Conservation (phyloP, 2,797 vertebrate genomes). For the Parambassis ranga region DNA sequence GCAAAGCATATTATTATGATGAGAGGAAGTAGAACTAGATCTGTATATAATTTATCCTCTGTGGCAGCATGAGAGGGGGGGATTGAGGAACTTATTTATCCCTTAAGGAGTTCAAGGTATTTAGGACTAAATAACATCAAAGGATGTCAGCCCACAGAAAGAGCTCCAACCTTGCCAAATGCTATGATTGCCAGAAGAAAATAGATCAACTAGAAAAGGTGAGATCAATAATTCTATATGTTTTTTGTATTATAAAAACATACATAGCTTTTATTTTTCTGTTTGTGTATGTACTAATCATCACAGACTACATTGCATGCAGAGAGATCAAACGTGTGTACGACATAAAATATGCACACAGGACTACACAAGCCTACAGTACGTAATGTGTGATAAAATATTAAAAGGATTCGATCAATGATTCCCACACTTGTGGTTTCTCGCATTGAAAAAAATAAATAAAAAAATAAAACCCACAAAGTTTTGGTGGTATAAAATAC, state of each 20-base stretch:
- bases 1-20: conserved; percentile 76
- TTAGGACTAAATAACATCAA: conserved; percentile 64
- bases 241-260: not conserved
- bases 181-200: conserved; percentile 10
- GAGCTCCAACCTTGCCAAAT: conserved; percentile 21
- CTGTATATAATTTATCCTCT: conserved; percentile 66
- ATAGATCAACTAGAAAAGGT: conserved; percentile 25
- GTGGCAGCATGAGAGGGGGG: conserved; percentile 49
- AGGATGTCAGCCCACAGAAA: conserved; percentile 38
- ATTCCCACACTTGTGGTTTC: not conserved
- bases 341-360: conserved; percentile 34
- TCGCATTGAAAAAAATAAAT: not conserved
- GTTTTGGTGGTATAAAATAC: not conserved
- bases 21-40: conserved; percentile 66
- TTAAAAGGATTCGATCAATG: conserved; percentile 15
- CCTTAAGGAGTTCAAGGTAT: conserved; percentile 56
- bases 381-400: conserved; percentile 32
- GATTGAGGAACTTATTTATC: conserved; percentile 64
- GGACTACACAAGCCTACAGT: not conserved
- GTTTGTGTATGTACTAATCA: not conserved
- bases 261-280: not conserved
- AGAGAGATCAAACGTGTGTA: conserved; percentile 25
- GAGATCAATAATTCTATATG: not conserved
- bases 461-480: not conserved
- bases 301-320: conserved; percentile 5